phyloP scores from a whole-genome alignment of 2,113 vertebrate genomes.

The Channa maculata region DNA sequence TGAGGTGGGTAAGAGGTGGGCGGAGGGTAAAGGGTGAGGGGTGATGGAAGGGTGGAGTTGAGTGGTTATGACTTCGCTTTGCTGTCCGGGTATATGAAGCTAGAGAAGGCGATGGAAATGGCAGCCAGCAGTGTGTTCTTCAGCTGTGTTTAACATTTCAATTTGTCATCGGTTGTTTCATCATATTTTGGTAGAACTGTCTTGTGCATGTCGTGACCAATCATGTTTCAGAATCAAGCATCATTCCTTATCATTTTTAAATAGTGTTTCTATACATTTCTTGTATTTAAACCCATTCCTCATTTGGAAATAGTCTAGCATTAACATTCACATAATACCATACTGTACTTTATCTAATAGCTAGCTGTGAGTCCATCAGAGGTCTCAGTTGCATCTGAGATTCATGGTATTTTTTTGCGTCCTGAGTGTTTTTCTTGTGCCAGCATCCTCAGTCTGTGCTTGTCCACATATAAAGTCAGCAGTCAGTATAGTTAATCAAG shows the following conservation, averaged over 20 bases:
- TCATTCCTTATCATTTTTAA: conserved; percentile 28
- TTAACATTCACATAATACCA: conserved; percentile 6
- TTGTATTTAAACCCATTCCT: conserved; percentile 55
- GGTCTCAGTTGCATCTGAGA: conserved; percentile 12
- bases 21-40: conserved; percentile 66
- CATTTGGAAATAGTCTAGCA: not conserved
- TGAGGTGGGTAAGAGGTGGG: conserved; percentile 71
- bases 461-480: conserved; percentile 37
- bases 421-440: conserved; percentile 32
- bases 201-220: conserved; percentile 14
- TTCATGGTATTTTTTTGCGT: conserved; percentile 34
- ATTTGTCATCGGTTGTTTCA: conserved; percentile 51
- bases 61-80: conserved; percentile 64
- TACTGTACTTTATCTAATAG: conserved; percentile 33
- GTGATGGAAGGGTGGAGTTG: conserved; percentile 58
- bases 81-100: conserved; percentile 44
- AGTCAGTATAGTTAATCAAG: conserved; percentile 45
- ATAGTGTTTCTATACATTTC: conserved; percentile 50
- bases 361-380: conserved; percentile 4
- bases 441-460: conserved; percentile 31
- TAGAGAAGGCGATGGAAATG: conserved; percentile 40
- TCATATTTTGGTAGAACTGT: conserved; percentile 29
- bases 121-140: conserved; percentile 33
- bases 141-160: conserved; percentile 41
- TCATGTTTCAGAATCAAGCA: conserved; percentile 31